Evolutionary conservation across 2,888 invertebrate species (phyloP), one percentile per base, ranked within the genome.

Genomic region (Drosophila melanosoma): DNA sequence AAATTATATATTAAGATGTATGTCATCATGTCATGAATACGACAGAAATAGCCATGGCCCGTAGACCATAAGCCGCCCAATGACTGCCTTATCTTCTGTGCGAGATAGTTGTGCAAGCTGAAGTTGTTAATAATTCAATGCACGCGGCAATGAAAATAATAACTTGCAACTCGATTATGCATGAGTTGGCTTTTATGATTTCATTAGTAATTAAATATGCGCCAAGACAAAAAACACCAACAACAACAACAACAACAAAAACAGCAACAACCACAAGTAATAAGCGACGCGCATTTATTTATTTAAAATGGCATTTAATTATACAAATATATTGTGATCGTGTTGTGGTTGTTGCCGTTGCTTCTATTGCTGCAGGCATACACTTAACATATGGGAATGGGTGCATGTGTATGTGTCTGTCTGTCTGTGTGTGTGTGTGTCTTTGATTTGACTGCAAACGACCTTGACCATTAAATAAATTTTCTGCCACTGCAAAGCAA

Each of bases 381-480:
- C 40, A 76, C 54, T 70, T 60, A 33, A 38, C 26, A 56, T 56
- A 45, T 68, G 17, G 59, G 15, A 61, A 20, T 17, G n/a, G 20
- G 11, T 45, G 20, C 33, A 23, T 23, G 23, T 45, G 20, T 38
- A 23, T 23, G 23, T 45, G 20, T 38, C 36, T 63, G n/a, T 62
- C 17, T 62, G 17, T 8, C 12, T 49, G 23, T 52, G 29, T 40
- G n/a, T 51, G 54, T 49, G 26, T 52, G 33, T 72, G 66, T 64
- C 35, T 74, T 75, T 78, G 79, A 79, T 84, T 89, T 78, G 82
- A 82, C 84, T 81, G 81, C 79, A 82, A 83, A 77, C 87, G 89
- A 87, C 91, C 89, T 89, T 91, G 89, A 89, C 89, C 91, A 89
- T 91, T 90, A 81, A 91, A 90, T 70, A 77, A 62, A 81, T 79